A percentile compares a stretch with the other conserved stretches of the same genome.
Evolutionary conservation across 2,113 vertebrate genomes (phyloP).

Genomic region (Genyomyrus donnyi): DNA sequence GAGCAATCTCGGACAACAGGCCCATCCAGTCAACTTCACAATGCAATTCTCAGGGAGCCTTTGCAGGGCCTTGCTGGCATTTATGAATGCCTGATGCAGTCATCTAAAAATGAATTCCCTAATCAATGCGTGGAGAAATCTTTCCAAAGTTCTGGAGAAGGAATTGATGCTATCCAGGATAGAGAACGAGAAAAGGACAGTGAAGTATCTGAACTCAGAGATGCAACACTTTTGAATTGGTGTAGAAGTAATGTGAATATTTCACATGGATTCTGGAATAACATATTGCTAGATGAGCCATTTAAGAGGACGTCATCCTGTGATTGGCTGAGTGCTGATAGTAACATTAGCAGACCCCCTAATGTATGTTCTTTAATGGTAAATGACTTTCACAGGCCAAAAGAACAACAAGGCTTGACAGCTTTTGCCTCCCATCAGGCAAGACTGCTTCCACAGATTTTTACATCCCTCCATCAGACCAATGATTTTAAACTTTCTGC

Average conservation of each 20-base stretch:
- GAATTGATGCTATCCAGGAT: neutral
- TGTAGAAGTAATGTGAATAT: neutral
- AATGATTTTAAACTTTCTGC: neutral
- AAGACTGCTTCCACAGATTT: neutral
- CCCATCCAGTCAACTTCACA: neutral
- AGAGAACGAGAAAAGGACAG: neutral
- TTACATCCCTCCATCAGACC: neutral
- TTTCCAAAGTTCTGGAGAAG: neutral
- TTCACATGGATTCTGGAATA: neutral
- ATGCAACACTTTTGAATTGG: neutral
- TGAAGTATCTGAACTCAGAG: neutral
- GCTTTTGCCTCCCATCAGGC: neutral
- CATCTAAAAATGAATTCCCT: neutral
- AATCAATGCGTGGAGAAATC: neutral
- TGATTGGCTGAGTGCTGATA: neutral
- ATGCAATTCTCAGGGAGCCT: neutral
- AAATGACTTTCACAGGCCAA: neutral
- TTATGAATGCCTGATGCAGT: neutral
- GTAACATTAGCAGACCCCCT: neutral
- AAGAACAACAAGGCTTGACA: constrained; percentile 6
- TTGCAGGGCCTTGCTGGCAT: neutral
- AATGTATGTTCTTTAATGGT: neutral
- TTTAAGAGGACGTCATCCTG: neutral
- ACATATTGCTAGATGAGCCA: neutral
- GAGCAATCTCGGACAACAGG: neutral